A percentile compares a stretch with the other conserved stretches of the same genome.
These are phyloP conservation scores for Perca schrenkii DNA, from an alignment of 2,113 vertebrate species.

Conservation along the genomic window DNA sequence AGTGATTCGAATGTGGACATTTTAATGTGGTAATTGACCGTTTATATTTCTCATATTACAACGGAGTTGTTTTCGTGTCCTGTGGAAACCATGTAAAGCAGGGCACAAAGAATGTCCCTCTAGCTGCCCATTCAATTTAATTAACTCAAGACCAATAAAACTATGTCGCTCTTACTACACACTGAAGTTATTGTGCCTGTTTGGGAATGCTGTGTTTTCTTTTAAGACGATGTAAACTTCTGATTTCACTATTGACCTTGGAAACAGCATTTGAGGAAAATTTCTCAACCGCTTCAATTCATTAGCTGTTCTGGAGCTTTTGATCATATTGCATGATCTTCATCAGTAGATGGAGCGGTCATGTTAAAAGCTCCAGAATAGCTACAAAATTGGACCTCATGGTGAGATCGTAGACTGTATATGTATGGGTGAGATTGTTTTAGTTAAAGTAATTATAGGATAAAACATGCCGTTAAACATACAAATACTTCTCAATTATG, in stretches of 20 bases:
- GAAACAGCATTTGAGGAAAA: no score
- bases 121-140: constrained; percentile 68
- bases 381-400: neutral
- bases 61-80: constrained; percentile 56
- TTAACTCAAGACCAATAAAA: constrained; percentile 83
- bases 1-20: constrained; percentile 61
- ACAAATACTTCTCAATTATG: neutral
- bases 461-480: neutral
- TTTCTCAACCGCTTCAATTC: neutral
- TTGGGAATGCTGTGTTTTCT: constrained; percentile 17
- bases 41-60: constrained; percentile 54
- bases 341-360: neutral
- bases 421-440: no score
- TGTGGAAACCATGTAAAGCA: constrained; percentile 66
- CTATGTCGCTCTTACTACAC: constrained; percentile 63
- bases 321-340: neutral
- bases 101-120: constrained; percentile 69
- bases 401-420: no score
- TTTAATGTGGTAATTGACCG: constrained; percentile 58
- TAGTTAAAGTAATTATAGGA: neutral
- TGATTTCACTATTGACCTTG: no score
- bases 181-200: constrained; percentile 40
- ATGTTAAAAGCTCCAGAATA: no score
- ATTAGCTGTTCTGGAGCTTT: neutral
- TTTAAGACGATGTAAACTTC: neutral